A percentile compares a stretch with the other conserved stretches of the same genome.
Conservation (phyloP, 2,888 invertebrate genomes). For the Drosophila imparisetae region DNA sequence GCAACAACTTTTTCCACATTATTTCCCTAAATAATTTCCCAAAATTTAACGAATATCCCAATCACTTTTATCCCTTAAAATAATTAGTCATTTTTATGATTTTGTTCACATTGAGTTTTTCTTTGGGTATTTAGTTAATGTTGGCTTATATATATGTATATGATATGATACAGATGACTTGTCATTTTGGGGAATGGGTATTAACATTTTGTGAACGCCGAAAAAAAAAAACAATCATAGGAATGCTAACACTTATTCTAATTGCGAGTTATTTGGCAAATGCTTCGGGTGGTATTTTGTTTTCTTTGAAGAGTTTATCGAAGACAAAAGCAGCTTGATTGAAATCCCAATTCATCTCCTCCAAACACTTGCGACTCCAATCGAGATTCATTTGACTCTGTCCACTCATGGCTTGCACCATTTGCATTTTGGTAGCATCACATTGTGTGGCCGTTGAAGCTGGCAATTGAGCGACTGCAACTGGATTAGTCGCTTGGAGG, state of each 20-base stretch:
- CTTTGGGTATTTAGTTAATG: not conserved
- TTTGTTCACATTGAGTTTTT: not conserved
- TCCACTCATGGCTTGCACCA: conserved; percentile 89
- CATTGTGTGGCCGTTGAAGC: conserved; percentile 74
- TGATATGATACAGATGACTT: not conserved
- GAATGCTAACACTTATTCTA: conserved; percentile 1
- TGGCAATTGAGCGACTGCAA: conserved; percentile 31
- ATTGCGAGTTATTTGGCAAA: conserved; percentile 88
- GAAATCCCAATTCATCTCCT: conserved; percentile 95
- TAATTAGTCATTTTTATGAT: not conserved
- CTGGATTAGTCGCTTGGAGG: conserved; percentile 55
- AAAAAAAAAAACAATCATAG: not conserved
- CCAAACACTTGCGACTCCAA: conserved; percentile 85
- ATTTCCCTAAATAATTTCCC: not conserved
- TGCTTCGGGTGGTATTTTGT: conserved; percentile 93
- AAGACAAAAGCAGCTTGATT: conserved; percentile 92
- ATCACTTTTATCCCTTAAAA: not conserved
- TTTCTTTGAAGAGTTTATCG: conserved; percentile 90
- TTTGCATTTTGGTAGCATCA: conserved; percentile 88
- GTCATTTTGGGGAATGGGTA: not conserved
- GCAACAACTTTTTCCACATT: not conserved
- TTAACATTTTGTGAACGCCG: not conserved
- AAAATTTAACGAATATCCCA: not conserved
- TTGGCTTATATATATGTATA: not conserved
- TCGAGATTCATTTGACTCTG: conserved; percentile 84